phyloP scores from a whole-genome alignment of 2,113 vertebrate species.

The Nothoprocta perdicaria region DNA sequence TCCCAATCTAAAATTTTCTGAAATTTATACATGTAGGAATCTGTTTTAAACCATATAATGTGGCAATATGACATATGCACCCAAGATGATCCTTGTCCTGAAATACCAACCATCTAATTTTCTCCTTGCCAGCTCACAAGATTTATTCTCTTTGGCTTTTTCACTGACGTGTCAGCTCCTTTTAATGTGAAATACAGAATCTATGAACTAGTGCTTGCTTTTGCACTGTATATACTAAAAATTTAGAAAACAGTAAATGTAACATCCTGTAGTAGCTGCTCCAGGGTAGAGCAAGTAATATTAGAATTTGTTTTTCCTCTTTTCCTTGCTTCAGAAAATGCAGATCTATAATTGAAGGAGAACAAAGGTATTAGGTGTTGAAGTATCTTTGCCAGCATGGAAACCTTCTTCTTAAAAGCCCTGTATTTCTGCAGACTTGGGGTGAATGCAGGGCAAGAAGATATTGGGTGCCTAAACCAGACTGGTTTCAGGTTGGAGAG shows the following conservation, averaged over 20 bases:
- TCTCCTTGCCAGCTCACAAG: not conserved
- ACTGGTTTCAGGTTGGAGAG: not conserved
- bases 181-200: not conserved
- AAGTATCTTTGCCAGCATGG: not conserved
- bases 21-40: not conserved
- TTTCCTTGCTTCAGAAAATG: not conserved
- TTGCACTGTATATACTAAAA: not conserved
- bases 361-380: rapidly evolving
- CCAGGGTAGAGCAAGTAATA: not conserved
- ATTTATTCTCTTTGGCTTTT: not conserved
- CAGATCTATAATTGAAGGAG: not conserved
- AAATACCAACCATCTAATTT: not conserved
- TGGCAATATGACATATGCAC: not conserved
- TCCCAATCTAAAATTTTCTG: not conserved
- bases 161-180: not conserved
- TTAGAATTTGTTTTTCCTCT: not conserved
- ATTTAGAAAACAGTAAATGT: not conserved
- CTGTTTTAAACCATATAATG: not conserved
- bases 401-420: not conserved
- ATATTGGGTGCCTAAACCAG: not conserved
- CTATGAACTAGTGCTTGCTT: not conserved
- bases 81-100: not conserved
- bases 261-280: not conserved
- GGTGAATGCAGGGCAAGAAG: not conserved
- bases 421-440: not conserved